phyloP scores from a whole-genome alignment of 2,797 vertebrate species.

The Acrossocheilus wenchowensis region DNA sequence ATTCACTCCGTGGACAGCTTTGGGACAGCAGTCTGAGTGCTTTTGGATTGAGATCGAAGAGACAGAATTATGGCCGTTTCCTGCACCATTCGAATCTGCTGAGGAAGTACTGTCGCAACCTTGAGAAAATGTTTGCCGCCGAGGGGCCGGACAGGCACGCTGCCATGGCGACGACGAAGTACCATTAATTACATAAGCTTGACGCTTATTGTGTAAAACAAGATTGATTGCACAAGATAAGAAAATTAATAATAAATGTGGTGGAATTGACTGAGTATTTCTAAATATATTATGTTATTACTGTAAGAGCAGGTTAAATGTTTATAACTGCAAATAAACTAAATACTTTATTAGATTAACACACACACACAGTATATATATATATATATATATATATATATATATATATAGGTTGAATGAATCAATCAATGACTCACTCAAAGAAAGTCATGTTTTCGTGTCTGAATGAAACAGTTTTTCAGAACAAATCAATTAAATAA shows the following conservation, averaged over 20 bases:
- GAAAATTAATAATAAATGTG: constrained; percentile 9
- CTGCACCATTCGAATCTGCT: constrained; percentile 51
- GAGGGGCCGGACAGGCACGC: constrained; percentile 20
- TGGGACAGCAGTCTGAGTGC: constrained; percentile 81
- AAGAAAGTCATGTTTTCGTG: neutral
- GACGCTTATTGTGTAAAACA: constrained; percentile 29
- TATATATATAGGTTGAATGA: too few relatives aligned
- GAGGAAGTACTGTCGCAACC: constrained; percentile 59
- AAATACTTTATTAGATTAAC: too few relatives aligned
- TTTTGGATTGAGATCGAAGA: constrained; percentile 81
- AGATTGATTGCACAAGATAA: neutral
- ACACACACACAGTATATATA: too few relatives aligned
- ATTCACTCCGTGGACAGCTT: constrained; percentile 78
- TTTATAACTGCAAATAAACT: constrained; percentile 1
- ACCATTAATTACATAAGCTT: constrained; percentile 28
- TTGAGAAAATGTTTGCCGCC: constrained; percentile 52
- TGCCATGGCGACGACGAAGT: constrained; percentile 8
- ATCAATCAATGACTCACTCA: neutral
- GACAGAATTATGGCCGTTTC: constrained; percentile 72
- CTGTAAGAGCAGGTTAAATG: neutral
- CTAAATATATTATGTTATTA: neutral
- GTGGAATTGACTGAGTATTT: neutral
- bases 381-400: too few relatives aligned
- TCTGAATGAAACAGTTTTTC: neutral
- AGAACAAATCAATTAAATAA: neutral